Evolutionary conservation across 2,113 vertebrate species (phyloP), one percentile per base, ranked within the genome.

Genomic region (Arvicanthis niloticus): DNA sequence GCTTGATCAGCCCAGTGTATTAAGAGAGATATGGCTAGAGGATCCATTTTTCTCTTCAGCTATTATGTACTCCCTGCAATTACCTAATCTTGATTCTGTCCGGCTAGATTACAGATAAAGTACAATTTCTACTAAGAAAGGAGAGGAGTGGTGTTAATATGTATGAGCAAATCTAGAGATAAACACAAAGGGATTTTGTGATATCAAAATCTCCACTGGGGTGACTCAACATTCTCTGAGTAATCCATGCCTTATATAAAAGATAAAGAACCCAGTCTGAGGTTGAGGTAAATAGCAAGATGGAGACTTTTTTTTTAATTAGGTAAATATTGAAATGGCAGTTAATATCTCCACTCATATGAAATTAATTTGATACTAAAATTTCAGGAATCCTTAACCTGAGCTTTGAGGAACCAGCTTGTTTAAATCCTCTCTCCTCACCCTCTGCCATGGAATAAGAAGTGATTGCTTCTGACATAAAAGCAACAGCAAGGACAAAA

Each of bases 1-100:
- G 4, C 58, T 60, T 58, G 70, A 91, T 94, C 67, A 62, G 85
- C 92, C 68, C 73, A 68, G 92, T 85, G 37, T 45, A 76, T 84
- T 53, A 58, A 67, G 58, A 60, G 60, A 81, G 91, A 96, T 21
- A 67, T 76, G 26, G 4, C 40, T 67, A 17, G 91, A 12, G 16
- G 31, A 40, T 86, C 40, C 34, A 60, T 87, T 95, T 89, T 81
- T 91, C 65, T 73, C 31, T 91, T 90, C n/a, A 91, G 92, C 60
- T 93, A n/a, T 67, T 73, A 91, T 86, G 53, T 73, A n/a, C 62
- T 31, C 34, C 37, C 0, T 84, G 86, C 82, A 97, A 97, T 97
- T 93, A 96, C 42, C 80, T 73, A 89, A 94, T 89, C 87, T 37
- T 22, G 58, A 68, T 78, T 58, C 75, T 94, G 42, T 70, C 67